These are phyloP conservation scores for Trachelus tabidus DNA, from an alignment of 2,888 invertebrate genomes.

Conservation along the genomic window DNA sequence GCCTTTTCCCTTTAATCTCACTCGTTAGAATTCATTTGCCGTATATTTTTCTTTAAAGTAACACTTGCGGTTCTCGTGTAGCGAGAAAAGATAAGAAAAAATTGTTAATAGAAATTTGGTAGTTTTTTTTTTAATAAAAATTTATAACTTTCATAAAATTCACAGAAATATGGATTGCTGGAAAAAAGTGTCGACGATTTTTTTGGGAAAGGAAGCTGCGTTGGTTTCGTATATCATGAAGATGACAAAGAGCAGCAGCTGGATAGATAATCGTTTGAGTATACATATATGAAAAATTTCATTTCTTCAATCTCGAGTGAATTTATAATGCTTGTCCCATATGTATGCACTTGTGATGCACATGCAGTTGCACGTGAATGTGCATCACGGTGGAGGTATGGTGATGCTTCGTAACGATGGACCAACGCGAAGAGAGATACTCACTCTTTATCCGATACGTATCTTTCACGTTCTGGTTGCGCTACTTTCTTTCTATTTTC, in stretches of 20 bases:
- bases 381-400: slow-evolving; percentile 4
- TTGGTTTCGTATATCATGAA: background rate
- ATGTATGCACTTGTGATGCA: background rate
- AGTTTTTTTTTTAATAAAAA: background rate
- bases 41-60: background rate
- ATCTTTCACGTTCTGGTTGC: background rate
- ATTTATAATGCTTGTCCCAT: background rate
- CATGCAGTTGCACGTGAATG: slow-evolving; percentile 7
- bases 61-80: background rate
- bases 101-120: background rate
- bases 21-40: background rate
- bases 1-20: background rate
- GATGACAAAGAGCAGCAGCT: background rate
- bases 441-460: background rate
- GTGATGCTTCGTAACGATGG: background rate
- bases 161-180: background rate
- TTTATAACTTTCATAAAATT: background rate
- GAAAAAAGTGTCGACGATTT: too few relatives aligned
- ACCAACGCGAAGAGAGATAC: slow-evolving; percentile 19
- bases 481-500: background rate
- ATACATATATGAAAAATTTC: background rate
- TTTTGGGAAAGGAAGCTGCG: background rate
- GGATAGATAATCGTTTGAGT: background rate
- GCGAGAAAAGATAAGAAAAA: background rate
- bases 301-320: background rate